Evolutionary conservation across 2,888 invertebrate species (phyloP), one percentile per base, ranked within the genome.

Genomic region (Entomobrya proxima): DNA sequence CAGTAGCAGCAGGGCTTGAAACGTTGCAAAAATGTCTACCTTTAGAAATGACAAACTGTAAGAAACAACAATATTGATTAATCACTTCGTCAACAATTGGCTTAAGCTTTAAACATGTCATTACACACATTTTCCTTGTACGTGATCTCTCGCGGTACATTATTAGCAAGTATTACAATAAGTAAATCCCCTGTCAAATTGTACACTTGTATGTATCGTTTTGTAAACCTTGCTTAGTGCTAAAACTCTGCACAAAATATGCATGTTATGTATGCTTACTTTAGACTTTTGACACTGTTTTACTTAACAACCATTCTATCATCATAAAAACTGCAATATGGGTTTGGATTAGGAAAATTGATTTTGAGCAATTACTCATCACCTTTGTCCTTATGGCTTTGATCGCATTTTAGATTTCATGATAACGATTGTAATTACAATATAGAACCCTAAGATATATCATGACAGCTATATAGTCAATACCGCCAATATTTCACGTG

Each of bases 351-450:
- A 44, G 40, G 27, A 67, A 79, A 67, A 67, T 69, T 79, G 47
- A 74, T 67, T 69, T 79, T 37, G n/a, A 21, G 2, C 61, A 78
- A 78, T 79, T 79, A 79, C 35, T 69, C 69, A 79, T 67, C 79
- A 61, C 77, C 64, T 61, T 47, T 30, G 24, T 24, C 52, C 27
- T 27, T 69, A n/a, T 52, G 47, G 40, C 40, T 69, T 79, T 47
- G 24, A 47, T 7, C 9, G 30, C 18, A 47, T 47, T 64, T 67
- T 79, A 27, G 30, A 40, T 18, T 21, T 44, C 30, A n/a, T 32
- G 67, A 78, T 64, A 67, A 32, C 21, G 18, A 9, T 21, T 5
- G 32, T 7, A 40, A 69, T 69, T 69, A 69, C 27, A 24, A 44
- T 24, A 15, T 69, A 15, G 44, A 69, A 15, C 21, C 18, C 35